Conservation (phyloP, 2,113 vertebrate genomes). For the Garra rufa region DNA sequence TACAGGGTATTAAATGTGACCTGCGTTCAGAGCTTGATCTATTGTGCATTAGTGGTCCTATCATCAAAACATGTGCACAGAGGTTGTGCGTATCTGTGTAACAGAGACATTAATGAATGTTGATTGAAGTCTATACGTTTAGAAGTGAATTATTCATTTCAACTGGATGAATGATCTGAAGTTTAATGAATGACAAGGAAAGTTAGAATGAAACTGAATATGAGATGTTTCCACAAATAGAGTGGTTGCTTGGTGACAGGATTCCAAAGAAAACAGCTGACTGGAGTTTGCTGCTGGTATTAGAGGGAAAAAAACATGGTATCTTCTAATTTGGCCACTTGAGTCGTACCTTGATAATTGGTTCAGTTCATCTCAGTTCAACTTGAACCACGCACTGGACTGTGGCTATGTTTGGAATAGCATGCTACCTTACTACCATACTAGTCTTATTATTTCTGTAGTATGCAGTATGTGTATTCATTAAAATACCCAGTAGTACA, state of each 20-base stretch:
- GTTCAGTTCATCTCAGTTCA: too few species aligned
- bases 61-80: not conserved
- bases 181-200: conserved; percentile 1
- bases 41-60: not conserved
- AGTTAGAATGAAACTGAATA: not conserved
- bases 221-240: conserved; percentile 14
- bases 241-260: not conserved
- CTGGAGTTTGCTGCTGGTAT: not conserved
- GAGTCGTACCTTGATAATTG: too few species aligned
- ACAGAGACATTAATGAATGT: not conserved
- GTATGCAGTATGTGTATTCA: not conserved
- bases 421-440: too few species aligned
- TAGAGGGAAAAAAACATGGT: not conserved
- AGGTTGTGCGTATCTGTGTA: not conserved
- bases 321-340: not conserved
- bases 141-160: not conserved
- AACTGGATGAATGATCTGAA: not conserved
- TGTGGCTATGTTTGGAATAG: too few species aligned
- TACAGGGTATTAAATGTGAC: not conserved
- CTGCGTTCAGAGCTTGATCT: not conserved
- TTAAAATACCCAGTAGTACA: too few species aligned
- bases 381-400: too few species aligned
- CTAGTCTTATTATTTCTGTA: not conserved
- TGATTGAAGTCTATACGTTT: not conserved
- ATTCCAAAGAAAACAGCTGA: conserved; percentile 20